A percentile compares a stretch with the other conserved stretches of the same genome.
Evolutionary conservation across 2,113 vertebrate species (phyloP).

Genomic region (Ginglymostoma cirratum): DNA sequence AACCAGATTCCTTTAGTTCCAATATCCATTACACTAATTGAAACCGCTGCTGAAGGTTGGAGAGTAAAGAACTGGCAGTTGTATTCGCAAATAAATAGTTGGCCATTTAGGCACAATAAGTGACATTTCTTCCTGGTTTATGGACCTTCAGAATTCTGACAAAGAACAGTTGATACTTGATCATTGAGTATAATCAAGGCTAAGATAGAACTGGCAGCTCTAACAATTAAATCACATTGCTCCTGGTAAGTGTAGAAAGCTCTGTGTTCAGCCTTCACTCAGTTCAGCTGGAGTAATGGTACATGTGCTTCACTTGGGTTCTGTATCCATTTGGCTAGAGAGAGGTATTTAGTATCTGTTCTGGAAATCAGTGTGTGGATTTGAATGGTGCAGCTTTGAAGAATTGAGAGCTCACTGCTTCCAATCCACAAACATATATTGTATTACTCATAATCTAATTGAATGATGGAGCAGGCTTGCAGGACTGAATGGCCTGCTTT

Average conservation of each 20-base stretch:
- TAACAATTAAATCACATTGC: not conserved
- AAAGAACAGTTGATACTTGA: no score
- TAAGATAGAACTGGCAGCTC: not conserved
- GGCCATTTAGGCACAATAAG: no score
- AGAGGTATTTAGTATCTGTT: not conserved
- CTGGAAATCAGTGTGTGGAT: not conserved
- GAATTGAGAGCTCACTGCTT: not conserved
- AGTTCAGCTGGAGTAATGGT: not conserved
- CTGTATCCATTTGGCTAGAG: not conserved
- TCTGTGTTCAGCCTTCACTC: not conserved
- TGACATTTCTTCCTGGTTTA: no score
- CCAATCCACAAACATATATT: not conserved
- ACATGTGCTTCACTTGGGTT: not conserved
- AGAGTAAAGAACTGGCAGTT: no score
- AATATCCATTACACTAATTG: no score
- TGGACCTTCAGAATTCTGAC: no score
- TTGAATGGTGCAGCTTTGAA: not conserved
- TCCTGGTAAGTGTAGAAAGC: not conserved
- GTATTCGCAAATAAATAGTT: no score
- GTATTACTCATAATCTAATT: not conserved
- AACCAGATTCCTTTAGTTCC: not conserved
- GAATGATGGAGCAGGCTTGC: not conserved
- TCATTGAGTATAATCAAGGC: no score
- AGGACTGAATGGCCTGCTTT: not conserved
- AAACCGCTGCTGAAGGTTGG: no score